A percentile compares a stretch with the other conserved stretches of the same genome.
Conservation (phyloP, 2,797 vertebrate genomes). For the Syncerus caffer region DNA sequence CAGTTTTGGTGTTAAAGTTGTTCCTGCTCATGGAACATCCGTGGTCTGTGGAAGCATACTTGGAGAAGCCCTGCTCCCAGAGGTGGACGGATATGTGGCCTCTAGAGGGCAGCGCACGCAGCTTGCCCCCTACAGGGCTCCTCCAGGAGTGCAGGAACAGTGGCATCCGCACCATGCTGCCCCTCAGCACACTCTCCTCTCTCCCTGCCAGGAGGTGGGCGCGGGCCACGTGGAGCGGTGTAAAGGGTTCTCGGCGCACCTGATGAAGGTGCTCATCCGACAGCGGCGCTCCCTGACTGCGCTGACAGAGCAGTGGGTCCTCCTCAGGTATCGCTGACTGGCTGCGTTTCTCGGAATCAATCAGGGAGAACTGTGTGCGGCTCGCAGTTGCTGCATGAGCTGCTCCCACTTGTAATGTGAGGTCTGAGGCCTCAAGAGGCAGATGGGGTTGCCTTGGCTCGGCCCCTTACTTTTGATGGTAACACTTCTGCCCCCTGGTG, state of each 20-base stretch:
- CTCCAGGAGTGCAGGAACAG: background rate
- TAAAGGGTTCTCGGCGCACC: slow-evolving; percentile 93
- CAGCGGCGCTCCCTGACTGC: slow-evolving; percentile 89
- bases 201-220: slow-evolving; percentile 88
- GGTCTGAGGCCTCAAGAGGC: background rate
- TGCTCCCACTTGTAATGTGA: background rate
- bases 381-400: background rate
- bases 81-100: background rate
- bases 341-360: background rate
- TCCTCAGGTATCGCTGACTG: slow-evolving; percentile 86
- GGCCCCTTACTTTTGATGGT: background rate
- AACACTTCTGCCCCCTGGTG: background rate
- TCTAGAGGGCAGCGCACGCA: background rate
- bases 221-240: slow-evolving; percentile 91
- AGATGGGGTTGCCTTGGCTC: background rate
- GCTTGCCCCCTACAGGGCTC: too few species aligned
- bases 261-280: slow-evolving; percentile 90
- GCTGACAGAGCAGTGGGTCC: slow-evolving; percentile 91
- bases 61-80: background rate
- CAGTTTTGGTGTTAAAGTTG: background rate
- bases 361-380: background rate
- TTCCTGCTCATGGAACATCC: background rate
- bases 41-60: background rate
- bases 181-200: background rate
- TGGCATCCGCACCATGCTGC: background rate